phyloP scores from a whole-genome alignment of 1,140 invertebrate species.

The Andricus grossulariae region DNA sequence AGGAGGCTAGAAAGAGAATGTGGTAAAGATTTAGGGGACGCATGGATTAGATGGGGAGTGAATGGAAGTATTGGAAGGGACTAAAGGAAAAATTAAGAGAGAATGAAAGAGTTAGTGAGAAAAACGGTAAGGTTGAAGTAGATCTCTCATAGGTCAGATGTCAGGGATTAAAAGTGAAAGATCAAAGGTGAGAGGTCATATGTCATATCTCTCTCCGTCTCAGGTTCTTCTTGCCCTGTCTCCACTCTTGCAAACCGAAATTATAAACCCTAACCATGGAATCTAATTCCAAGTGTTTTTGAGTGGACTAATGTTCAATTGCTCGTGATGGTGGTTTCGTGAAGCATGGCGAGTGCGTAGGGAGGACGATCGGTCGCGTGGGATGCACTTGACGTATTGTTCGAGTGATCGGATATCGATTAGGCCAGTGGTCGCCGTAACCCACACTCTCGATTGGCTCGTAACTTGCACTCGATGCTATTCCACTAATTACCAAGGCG shows the following conservation, averaged over 20 bases:
- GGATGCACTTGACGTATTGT: constrained; percentile 71
- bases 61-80: too few relatives aligned
- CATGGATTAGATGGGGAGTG: too few relatives aligned
- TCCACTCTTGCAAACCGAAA: constrained; percentile 3
- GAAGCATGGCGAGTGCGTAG: constrained; percentile 34
- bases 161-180: too few relatives aligned
- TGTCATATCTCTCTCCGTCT: too few relatives aligned
- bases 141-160: too few relatives aligned
- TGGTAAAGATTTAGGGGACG: too few relatives aligned
- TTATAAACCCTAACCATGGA: constrained; percentile 5
- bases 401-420: constrained; percentile 68
- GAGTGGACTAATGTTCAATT: background rate
- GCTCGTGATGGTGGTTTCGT: constrained; percentile 13
- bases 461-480: constrained; percentile 63
- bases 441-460: constrained; percentile 58
- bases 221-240: constrained; percentile 5
- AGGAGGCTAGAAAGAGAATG: too few relatives aligned
- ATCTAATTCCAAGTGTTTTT: constrained; percentile 26
- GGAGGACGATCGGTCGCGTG: constrained; percentile 51
- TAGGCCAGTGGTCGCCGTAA: constrained; percentile 44
- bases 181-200: too few relatives aligned
- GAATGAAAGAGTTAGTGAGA: too few relatives aligned
- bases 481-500: constrained; percentile 67
- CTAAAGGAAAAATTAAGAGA: too few relatives aligned
- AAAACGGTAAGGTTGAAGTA: too few relatives aligned